A percentile compares a stretch with the other conserved stretches of the same genome.
Evolutionary conservation across 2,113 vertebrate species (phyloP).

Genomic region (Sceloporus tristichus): DNA sequence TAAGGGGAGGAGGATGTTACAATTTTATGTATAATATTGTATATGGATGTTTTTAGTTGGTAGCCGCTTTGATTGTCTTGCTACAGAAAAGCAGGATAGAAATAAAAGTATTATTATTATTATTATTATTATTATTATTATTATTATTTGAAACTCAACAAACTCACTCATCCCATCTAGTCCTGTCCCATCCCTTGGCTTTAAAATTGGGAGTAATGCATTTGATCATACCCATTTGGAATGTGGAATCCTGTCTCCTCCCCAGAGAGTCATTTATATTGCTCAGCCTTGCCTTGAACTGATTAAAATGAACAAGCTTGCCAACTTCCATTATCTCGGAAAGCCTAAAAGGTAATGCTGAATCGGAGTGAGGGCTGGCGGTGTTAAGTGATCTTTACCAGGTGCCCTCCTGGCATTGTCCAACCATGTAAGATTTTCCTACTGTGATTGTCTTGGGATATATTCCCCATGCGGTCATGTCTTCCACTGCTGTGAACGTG

Average conservation of each 20-base stretch:
- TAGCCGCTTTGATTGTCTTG: no score
- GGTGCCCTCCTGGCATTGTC: constrained; percentile 56
- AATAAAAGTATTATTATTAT: no score
- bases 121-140: no score
- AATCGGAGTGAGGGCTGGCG: constrained; percentile 19
- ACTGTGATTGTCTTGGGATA: constrained; percentile 40
- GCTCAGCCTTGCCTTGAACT: constrained; percentile 4
- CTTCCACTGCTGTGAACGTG: constrained; percentile 49
- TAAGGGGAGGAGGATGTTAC: no score
- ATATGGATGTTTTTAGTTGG: no score
- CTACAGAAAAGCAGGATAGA: no score
- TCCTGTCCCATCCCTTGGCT: not conserved
- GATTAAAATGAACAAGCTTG: constrained; percentile 32
- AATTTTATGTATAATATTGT: no score
- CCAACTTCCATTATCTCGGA: not conserved
- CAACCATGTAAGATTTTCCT: constrained; percentile 47
- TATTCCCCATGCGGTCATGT: constrained; percentile 26
- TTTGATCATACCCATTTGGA: not conserved
- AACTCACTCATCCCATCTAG: not conserved
- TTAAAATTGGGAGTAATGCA: not conserved
- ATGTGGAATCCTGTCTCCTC: constrained; percentile 12
- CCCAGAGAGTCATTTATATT: not conserved
- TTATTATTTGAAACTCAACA: not conserved
- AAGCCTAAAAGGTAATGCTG: constrained; percentile 35
- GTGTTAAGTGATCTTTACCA: constrained; percentile 71